Conservation (phyloP, 2,888 invertebrate genomes). For the Tetragonisca angustula region DNA sequence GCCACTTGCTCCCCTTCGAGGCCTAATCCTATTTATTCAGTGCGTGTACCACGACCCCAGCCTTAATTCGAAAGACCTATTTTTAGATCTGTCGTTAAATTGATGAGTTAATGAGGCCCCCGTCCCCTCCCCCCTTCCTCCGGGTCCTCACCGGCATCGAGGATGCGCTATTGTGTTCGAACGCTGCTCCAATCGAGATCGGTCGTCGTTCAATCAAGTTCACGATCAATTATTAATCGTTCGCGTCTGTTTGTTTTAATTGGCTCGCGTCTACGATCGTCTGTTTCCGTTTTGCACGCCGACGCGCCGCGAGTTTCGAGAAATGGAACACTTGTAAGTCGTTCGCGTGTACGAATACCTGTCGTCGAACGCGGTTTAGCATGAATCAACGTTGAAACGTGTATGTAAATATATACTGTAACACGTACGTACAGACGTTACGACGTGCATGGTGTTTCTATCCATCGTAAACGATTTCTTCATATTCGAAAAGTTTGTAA, state of each 20-base stretch:
- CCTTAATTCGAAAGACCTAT: slow-evolving; percentile 72
- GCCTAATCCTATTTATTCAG: slow-evolving; percentile 63
- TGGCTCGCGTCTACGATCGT: neutral
- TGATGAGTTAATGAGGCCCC: slow-evolving; percentile 70
- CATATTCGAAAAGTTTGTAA: no score
- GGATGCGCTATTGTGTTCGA: slow-evolving; percentile 59
- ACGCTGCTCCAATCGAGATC: slow-evolving; percentile 49
- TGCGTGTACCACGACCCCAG: slow-evolving; percentile 63
- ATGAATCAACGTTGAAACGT: neutral
- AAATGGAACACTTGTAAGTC: slow-evolving; percentile 32
- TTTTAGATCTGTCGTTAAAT: slow-evolving; percentile 77
- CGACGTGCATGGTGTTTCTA: neutral
- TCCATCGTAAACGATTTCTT: neutral
- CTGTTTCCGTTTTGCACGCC: neutral
- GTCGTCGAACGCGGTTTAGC: no score
- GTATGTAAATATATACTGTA: neutral
- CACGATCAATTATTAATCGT: slow-evolving; percentile 40
- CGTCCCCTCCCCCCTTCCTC: slow-evolving; percentile 19
- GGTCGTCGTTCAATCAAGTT: slow-evolving; percentile 37
- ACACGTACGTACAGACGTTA: neutral
- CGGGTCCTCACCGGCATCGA: slow-evolving; percentile 19
- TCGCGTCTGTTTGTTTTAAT: neutral
- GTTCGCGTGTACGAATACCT: neutral
- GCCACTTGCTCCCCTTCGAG: slow-evolving; percentile 54
- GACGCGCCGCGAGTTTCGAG: neutral